A percentile compares a stretch with the other conserved stretches of the same genome.
These are phyloP conservation scores for Lithobates sylvaticus DNA, from an alignment of 2,797 vertebrate genomes.

Conservation along the genomic window DNA sequence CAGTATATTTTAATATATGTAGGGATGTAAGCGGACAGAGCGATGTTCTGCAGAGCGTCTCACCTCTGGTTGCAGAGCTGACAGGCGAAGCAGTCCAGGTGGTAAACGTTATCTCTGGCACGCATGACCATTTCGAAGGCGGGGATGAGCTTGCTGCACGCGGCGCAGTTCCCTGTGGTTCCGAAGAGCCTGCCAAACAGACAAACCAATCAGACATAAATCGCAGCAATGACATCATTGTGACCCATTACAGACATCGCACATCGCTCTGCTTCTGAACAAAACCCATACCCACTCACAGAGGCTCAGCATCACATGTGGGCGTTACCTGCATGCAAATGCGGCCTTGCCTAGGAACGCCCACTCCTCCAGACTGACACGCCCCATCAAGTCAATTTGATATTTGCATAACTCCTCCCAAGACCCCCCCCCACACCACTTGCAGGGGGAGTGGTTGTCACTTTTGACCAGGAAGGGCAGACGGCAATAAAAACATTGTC, in stretches of 20 bases:
- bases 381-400: too few relatives aligned
- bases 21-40: background rate
- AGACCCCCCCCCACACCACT: too few relatives aligned
- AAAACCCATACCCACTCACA: too few relatives aligned
- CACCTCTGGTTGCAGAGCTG: slow-evolving; percentile 99
- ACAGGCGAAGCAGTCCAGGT: slow-evolving; percentile 99
- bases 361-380: too few relatives aligned
- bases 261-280: too few relatives aligned
- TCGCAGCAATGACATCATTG: slow-evolving; percentile 76
- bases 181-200: slow-evolving; percentile 93
- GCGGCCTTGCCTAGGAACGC: too few relatives aligned
- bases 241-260: background rate
- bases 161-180: slow-evolving; percentile 98
- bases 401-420: too few relatives aligned
- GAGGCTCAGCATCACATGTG: too few relatives aligned
- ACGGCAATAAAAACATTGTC: too few relatives aligned
- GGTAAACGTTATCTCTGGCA: slow-evolving; percentile 99
- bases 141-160: slow-evolving; percentile 99
- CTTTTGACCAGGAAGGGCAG: too few relatives aligned
- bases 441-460: too few relatives aligned
- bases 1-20: slow-evolving; percentile 1
- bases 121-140: slow-evolving; percentile 99
- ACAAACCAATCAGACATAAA: slow-evolving; percentile 72
- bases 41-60: slow-evolving; percentile 67
- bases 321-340: too few relatives aligned